These are phyloP conservation scores for Romanogobio albipinnatus DNA, from an alignment of 2,113 vertebrate genomes.

Conservation along the genomic window DNA sequence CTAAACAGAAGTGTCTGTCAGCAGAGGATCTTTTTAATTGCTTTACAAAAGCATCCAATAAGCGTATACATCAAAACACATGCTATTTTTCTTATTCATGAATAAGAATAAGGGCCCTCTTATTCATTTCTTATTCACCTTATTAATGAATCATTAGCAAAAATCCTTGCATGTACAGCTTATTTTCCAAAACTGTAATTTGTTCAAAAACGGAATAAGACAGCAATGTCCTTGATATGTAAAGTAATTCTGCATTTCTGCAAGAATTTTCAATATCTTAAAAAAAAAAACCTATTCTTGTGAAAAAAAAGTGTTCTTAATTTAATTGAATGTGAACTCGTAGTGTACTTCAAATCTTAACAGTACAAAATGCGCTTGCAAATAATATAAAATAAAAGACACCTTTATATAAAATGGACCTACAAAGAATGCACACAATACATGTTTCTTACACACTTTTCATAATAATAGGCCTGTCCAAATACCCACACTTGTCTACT, in stretches of 20 bases:
- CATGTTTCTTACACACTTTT: neutral
- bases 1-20: conserved; percentile 2
- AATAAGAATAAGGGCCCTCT: too few relatives aligned
- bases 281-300: neutral
- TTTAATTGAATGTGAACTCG: neutral
- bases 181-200: neutral
- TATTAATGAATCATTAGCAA: neutral
- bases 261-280: neutral
- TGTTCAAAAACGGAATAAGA: neutral
- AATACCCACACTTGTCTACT: too few relatives aligned
- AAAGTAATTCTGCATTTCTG: neutral
- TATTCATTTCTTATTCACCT: too few relatives aligned
- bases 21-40: conserved; percentile 14
- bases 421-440: neutral
- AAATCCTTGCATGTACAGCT: neutral
- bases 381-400: neutral
- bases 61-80: neutral
- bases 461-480: too few relatives aligned
- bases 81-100: neutral
- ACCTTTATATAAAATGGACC: neutral
- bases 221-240: neutral
- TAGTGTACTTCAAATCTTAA: neutral
- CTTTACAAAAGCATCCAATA: neutral
- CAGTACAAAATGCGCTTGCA: neutral
- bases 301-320: neutral